Conservation (phyloP, 2,113 vertebrate species). For the Ornithorhynchus anatinus region DNA sequence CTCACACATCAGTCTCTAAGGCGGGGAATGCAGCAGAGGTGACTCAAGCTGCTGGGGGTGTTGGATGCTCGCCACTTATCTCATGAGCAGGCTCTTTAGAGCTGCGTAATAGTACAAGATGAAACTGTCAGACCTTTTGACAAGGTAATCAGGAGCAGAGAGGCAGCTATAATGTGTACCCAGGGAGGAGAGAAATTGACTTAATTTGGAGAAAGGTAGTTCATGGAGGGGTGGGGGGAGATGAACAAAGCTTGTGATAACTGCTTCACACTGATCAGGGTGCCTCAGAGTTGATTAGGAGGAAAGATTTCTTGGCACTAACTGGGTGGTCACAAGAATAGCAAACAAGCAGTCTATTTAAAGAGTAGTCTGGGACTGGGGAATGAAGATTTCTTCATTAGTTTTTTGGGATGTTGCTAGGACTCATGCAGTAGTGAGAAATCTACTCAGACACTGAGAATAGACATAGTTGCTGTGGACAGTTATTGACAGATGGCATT, state of each 20-base stretch:
- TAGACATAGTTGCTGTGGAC: not conserved
- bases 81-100: slow-evolving; percentile 41
- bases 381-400: not conserved
- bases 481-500: not conserved
- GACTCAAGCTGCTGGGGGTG: slow-evolving; percentile 11
- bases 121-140: slow-evolving; percentile 39
- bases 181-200: slow-evolving; percentile 4
- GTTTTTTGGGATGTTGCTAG: too few species aligned
- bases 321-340: not conserved
- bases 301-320: too few species aligned
- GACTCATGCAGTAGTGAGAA: not conserved
- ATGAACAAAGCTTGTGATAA: not conserved
- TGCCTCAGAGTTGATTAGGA: not conserved
- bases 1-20: not conserved
- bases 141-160: not conserved
- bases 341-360: not conserved
- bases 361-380: too few species aligned
- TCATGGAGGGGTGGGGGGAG: not conserved
- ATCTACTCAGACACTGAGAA: not conserved
- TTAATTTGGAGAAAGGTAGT: not conserved
- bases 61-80: slow-evolving; percentile 1
- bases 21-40: slow-evolving; percentile 7
- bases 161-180: not conserved
- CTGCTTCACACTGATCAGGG: not conserved
- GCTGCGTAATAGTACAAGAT: slow-evolving; percentile 11